Evolutionary conservation across 2,888 invertebrate species (phyloP), one percentile per base, ranked within the genome.

Genomic region (Steinernema carpocapsae): DNA sequence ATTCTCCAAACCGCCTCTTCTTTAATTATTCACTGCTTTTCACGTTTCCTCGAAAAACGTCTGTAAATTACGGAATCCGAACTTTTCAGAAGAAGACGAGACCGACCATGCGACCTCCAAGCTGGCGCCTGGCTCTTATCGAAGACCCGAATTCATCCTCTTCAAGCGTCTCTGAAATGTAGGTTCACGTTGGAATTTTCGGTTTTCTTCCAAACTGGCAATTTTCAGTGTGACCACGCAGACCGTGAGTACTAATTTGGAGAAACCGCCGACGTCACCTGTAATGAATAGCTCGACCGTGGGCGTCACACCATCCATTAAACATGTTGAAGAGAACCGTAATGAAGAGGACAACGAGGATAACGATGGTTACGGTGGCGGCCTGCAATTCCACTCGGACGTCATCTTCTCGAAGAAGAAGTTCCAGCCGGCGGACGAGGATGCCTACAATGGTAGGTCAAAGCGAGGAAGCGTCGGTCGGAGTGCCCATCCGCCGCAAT

Each of bases 321-420:
- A 32, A 32, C 64, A 17, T 22, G 29, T 32, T 64, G 32, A 64
- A 64, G 64, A 64, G 64, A 32, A 64, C 32, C 29, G 17, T 64
- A 64, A 64, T 26, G 52, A 52, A 12, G 52, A 52, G 6, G 64
- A 64, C 64, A 32, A 64, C 14, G 56, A 56, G 17, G 17, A 32
- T 32, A 32, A 64, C 32, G 64, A 64, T 19, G 26, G 26, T 7
- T 64, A 64, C 64, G 64, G 64, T 64, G 64, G 64, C 29, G 32
- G 64, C 1, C 64, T 64, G n/a, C 64, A 32, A 17, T 64, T 64
- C n/a, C 32, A 64, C 64, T 64, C 64, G 2, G 64, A 64, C 64
- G 64, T 64, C 29, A 32, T 64, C 10, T 64, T 64, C 32, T 32
- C 32, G 10, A 29, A n/a, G 10, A 64, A 14, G 64, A 64, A 14